A percentile compares a stretch with the other conserved stretches of the same genome.
These are phyloP conservation scores for Caenorhabditis imperialis DNA, from an alignment of 2,888 invertebrate species.

Conservation along the genomic window DNA sequence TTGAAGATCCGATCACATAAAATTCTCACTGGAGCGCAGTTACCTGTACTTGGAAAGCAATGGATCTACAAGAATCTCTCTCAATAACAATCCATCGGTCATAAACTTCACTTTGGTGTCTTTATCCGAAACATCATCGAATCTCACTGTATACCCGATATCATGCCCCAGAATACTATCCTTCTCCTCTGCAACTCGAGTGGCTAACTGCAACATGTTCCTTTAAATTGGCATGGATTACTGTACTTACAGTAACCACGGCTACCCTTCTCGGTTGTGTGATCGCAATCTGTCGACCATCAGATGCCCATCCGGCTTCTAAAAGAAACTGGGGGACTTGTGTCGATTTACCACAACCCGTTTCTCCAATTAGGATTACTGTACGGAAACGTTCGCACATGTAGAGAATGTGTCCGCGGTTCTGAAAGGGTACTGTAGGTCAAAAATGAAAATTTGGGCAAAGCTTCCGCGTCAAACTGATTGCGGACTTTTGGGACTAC, in stretches of 20 bases:
- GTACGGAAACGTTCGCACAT: slow-evolving; percentile 91
- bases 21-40: not conserved
- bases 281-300: slow-evolving; percentile 87
- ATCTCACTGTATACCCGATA: slow-evolving; percentile 89
- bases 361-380: slow-evolving; percentile 87
- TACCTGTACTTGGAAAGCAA: slow-evolving; percentile 86
- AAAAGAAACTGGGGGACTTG: slow-evolving; percentile 90
- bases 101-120: slow-evolving; percentile 85
- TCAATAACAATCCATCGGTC: slow-evolving; percentile 93
- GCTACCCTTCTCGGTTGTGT: slow-evolving; percentile 94
- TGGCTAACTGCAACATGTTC: slow-evolving; percentile 83
- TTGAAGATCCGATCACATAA: too few species aligned
- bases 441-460: too few species aligned
- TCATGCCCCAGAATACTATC: slow-evolving; percentile 85
- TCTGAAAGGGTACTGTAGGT: too few species aligned
- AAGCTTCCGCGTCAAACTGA: too few species aligned
- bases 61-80: slow-evolving; percentile 96
- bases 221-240: slow-evolving; percentile 1
- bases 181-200: slow-evolving; percentile 90
- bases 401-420: slow-evolving; percentile 90
- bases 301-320: slow-evolving; percentile 88
- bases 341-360: slow-evolving; percentile 95
- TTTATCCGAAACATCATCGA: slow-evolving; percentile 79
- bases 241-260: slow-evolving; percentile 83
- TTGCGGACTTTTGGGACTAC: too few species aligned